These are phyloP conservation scores for Thecophora atra DNA, from an alignment of 2,888 invertebrate species.

Conservation along the genomic window DNA sequence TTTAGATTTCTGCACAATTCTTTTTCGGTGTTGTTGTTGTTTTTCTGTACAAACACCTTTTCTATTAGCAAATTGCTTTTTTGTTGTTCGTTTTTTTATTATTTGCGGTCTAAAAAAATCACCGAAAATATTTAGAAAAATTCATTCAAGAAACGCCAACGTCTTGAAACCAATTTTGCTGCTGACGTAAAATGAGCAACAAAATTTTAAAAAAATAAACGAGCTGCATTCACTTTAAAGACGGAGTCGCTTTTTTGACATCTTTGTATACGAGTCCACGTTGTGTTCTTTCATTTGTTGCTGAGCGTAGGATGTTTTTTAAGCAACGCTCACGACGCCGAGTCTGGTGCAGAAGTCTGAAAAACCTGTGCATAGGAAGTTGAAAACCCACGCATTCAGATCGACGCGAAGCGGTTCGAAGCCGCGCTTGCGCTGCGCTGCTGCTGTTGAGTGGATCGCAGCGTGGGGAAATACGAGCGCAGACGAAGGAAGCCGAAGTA, in stretches of 20 bases:
- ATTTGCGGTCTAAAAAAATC: background rate
- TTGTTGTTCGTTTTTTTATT: background rate
- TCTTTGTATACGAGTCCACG: background rate
- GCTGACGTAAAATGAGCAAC: constrained; percentile 3
- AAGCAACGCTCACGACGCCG: constrained; percentile 8
- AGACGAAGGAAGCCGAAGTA: background rate
- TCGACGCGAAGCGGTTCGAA: background rate
- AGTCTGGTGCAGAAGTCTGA: constrained; percentile 17
- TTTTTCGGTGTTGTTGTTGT: no score
- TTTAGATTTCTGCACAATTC: no score
- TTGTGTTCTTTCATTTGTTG: background rate
- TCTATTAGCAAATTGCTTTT: background rate
- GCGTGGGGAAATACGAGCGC: background rate
- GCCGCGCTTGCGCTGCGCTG: background rate
- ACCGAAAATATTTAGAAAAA: constrained; percentile 2
- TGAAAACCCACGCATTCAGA: background rate
- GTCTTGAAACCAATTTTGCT: background rate
- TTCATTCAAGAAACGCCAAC: constrained; percentile 14
- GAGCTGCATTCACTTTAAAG: background rate
- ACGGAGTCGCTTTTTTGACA: background rate
- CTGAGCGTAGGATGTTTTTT: constrained; percentile 3
- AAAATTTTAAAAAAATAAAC: no score
- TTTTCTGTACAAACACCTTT: background rate
- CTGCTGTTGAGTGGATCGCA: no score
- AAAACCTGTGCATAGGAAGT: constrained; percentile 29